Percentiles rank a stretch among this genome's conserved stretches.
phyloP scores from a whole-genome alignment of 2,797 vertebrate species.

The Yasuhikotakia modesta region DNA sequence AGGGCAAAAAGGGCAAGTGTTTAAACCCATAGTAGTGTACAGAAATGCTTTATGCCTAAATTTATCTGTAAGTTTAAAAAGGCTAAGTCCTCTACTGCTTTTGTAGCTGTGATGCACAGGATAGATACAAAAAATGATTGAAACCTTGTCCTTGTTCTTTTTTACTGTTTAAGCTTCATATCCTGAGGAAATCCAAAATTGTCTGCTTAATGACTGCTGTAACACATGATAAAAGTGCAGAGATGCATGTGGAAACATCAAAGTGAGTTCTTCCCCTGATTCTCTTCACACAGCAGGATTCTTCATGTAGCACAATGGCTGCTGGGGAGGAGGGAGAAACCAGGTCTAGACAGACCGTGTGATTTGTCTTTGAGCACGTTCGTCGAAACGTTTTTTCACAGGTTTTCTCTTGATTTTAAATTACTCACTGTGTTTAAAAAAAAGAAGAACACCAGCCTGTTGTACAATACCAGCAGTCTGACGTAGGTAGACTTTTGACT shows the following conservation, averaged over 20 bases:
- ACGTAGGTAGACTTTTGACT: too few species aligned
- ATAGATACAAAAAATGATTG: not conserved
- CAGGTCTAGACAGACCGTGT: conserved; percentile 8
- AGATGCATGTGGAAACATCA: conserved; percentile 55
- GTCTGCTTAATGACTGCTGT: too few species aligned
- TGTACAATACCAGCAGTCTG: not conserved
- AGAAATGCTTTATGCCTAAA: not conserved
- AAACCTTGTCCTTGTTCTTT: not conserved
- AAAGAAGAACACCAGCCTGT: not conserved
- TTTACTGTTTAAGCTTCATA: conserved; percentile 31
- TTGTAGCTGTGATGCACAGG: conserved; percentile 3
- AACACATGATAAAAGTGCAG: not conserved
- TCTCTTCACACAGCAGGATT: conserved; percentile 68
- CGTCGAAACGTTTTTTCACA: not conserved
- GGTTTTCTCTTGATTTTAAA: conserved; percentile 12
- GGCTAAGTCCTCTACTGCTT: not conserved
- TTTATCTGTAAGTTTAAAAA: not conserved
- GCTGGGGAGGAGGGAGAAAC: conserved; percentile 28
- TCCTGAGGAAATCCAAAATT: conserved; percentile 46
- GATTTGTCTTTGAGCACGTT: conserved; percentile 13
- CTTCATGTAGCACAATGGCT: conserved; percentile 63
- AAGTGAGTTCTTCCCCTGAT: conserved; percentile 69
- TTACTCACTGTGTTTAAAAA: not conserved
- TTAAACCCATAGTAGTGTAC: not conserved
- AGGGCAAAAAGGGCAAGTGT: too few species aligned